These are phyloP conservation scores for Diabrotica balteata DNA, from an alignment of 2,888 invertebrate genomes.

Conservation along the genomic window DNA sequence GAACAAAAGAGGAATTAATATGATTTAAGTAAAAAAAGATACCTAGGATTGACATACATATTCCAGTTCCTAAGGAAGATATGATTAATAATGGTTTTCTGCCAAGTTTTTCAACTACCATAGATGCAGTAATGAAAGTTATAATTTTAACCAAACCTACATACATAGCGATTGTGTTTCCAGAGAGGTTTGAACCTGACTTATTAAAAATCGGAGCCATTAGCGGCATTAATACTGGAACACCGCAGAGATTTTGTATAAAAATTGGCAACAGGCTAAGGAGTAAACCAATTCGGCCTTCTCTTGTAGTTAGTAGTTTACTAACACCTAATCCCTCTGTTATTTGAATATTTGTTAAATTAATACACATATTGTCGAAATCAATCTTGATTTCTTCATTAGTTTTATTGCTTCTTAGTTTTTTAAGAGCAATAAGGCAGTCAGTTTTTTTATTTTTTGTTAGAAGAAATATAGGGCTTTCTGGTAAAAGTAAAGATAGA, in stretches of 20 bases:
- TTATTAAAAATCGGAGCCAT: slow-evolving; percentile 21
- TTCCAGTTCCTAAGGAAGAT: background rate
- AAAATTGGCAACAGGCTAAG: slow-evolving; percentile 4
- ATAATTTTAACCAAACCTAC: slow-evolving; percentile 9
- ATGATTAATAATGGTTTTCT: slow-evolving; percentile 1
- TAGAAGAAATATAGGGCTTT: slow-evolving; percentile 8
- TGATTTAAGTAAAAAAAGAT: slow-evolving; percentile 7
- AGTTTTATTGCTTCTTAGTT: slow-evolving; percentile 7
- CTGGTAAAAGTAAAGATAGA: slow-evolving; percentile 6
- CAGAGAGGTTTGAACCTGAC: slow-evolving; percentile 10
- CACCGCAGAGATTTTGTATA: slow-evolving; percentile 17
- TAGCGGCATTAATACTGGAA: slow-evolving; percentile 13
- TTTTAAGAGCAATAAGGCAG: slow-evolving; percentile 3
- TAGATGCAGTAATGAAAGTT: background rate
- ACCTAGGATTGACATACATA: background rate
- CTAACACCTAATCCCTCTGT: background rate
- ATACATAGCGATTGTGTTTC: slow-evolving; percentile 18
- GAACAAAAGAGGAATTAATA: background rate
- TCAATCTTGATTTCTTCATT: background rate
- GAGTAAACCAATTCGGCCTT: slow-evolving; percentile 6
- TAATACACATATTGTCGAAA: background rate
- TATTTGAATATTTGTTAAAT: background rate
- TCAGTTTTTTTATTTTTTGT: background rate
- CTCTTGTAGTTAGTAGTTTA: slow-evolving; percentile 10
- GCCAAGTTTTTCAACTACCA: slow-evolving; percentile 1